Percentiles rank a stretch among this genome's conserved stretches.
These are phyloP conservation scores for Tretioscincus oriximinensis DNA, from an alignment of 2,113 vertebrate genomes.

Conservation along the genomic window DNA sequence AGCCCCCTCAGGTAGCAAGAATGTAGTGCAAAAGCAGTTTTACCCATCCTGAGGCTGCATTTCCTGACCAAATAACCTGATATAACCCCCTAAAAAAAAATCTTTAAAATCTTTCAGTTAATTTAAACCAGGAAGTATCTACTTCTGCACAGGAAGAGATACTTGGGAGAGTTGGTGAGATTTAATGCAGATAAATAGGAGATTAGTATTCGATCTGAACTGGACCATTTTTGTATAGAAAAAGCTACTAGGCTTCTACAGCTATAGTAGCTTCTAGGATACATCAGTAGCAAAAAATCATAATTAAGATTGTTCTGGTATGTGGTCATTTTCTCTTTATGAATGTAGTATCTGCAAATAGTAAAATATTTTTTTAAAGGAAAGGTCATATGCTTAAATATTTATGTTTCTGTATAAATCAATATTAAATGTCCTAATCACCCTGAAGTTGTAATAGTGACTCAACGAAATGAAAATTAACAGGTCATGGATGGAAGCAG, in stretches of 20 bases:
- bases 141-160: neutral
- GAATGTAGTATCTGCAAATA: conserved; percentile 16
- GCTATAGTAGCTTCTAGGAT: neutral
- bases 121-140: neutral
- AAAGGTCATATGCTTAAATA: conserved; percentile 19
- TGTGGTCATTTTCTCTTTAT: conserved; percentile 23
- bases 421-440: neutral
- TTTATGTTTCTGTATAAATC: conserved; percentile 18
- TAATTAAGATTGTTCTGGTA: conserved; percentile 3
- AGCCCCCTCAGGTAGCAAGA: too few species aligned
- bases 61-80: too few species aligned
- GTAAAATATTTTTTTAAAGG: conserved; percentile 20
- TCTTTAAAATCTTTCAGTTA: too few species aligned
- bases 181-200: neutral
- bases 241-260: neutral
- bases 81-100: too few species aligned
- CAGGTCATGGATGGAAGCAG: conserved; percentile 6
- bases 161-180: neutral
- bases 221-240: neutral
- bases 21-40: too few species aligned
- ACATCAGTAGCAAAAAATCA: neutral
- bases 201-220: neutral
- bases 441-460: conserved; percentile 22
- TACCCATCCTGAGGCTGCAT: too few species aligned
- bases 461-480: neutral